Evolutionary conservation across 1,140 invertebrate species (phyloP), one percentile per base, ranked within the genome.

Genomic region (Cataglyphis hispanica): DNA sequence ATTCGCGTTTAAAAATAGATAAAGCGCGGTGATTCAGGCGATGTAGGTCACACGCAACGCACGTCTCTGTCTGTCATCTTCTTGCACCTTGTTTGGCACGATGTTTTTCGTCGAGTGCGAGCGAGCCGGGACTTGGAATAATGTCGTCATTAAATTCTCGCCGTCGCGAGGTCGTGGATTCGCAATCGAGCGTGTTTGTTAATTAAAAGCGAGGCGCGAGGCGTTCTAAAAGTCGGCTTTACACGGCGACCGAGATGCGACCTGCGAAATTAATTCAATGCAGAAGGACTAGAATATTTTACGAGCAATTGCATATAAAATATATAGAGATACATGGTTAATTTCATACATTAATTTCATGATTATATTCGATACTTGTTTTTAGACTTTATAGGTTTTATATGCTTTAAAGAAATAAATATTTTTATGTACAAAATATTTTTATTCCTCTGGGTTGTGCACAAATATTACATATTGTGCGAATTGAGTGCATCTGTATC

Each of bases 1-100:
- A 83, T 53, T 19, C 56, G 53, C 63, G 63, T 69, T 83, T 83
- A 83, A 83, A 83, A 83, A 83, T 83, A 83, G 78, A 83, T 83
- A 83, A 83, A 81, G 53, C 78, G 78, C 78, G 78, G 78, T 83
- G 78, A 83, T 83, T 83, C 67, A 22, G 16, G 25, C 78, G 78
- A 83, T 83, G 66, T 83, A 72, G 78, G 78, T 83, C 78, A 69
- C 78, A 83, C 78, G 78, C 78, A 83, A 83, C 37, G 67, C 40
- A 34, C 78, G 37, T 74, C 53, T 81, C 66, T 61, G 53, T 61
- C 67, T 74, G 67, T 61, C 78, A 74, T 74, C 53, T 63, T 63
- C 37, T 74, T 46, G 8, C 53, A 61, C 50, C 37, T 72, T 53
- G 53, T 74, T 70, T 37, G 56, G 11, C 25, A 6, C 56, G 78